Percentiles rank a stretch among this genome's conserved stretches.
phyloP scores from a whole-genome alignment of 2,113 vertebrate species.

The Atrichornis clamosus region DNA sequence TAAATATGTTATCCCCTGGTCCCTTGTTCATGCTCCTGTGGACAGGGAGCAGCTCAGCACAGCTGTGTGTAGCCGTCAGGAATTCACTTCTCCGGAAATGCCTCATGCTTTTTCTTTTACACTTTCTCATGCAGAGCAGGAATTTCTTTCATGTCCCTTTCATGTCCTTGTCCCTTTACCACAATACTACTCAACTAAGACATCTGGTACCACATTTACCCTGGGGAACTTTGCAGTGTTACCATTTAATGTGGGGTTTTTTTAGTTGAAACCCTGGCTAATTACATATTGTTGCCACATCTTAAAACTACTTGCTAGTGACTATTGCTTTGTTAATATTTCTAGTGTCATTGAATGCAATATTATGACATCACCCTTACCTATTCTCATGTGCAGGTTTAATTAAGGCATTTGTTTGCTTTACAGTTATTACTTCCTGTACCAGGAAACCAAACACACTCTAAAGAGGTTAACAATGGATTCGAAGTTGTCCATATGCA shows the following conservation, averaged over 20 bases:
- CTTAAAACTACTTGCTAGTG: background rate
- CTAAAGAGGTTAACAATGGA: conserved; percentile 20
- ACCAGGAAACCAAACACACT: conserved; percentile 15
- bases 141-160: background rate
- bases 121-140: background rate
- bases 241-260: background rate
- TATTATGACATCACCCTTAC: background rate
- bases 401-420: conserved; percentile 35
- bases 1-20: background rate
- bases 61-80: background rate
- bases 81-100: background rate
- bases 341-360: background rate
- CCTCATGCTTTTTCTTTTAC: background rate
- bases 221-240: background rate
- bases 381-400: background rate
- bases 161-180: background rate
- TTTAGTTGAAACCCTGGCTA: background rate
- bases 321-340: background rate
- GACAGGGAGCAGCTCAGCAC: rapidly evolving
- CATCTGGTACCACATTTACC: background rate
- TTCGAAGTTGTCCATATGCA: background rate
- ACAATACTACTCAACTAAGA: background rate
- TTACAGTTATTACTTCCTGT: conserved; percentile 56
- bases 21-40: background rate
- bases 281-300: background rate